Base-by-base conservation (phyloP, 2,113 vertebrate genomes). In the Rhagologus leucostigma region DNA sequence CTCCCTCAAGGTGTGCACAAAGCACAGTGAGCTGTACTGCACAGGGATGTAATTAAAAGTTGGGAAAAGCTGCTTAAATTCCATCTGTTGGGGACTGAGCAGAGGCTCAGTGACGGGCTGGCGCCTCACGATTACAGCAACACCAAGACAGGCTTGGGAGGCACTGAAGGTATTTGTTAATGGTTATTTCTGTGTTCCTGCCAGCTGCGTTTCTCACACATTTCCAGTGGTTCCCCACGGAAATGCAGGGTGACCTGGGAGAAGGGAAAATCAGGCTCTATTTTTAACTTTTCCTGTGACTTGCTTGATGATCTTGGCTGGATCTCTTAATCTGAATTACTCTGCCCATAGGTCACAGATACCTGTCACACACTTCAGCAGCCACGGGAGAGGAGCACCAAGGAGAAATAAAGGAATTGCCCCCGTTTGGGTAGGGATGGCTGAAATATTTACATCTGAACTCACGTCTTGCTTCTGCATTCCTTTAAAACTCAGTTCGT, bases 1-100 rank as follows among this genome's bases (percentile, higher is more conserved):
- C 75, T 91, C 85, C 90, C 93, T 84, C 85, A 12, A 95, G 90
- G 75, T 68, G 16, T 52, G 79, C 42, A 47, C 69, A 53, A 26
- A 76, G 71, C 78, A 47, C 39, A 22, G 59, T 1, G 30, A 87
- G 75, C 3, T 88, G 71, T 10, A 4, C 27, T 62, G 63, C 75
- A 21, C 30, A 23, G 70, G 35, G 56, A 42, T 41, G 76, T 42
- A 60, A 93, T 90, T 94, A 84, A 60, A 93, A 96, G 32, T 41
- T 87, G 83, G 88, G 4, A 2, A 52, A 86, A 88, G 35, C 80
- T 23, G 23, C 44, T 82, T 32, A 16, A 71, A 78, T 63, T 27
- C 50, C n/a, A 70, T 30, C 46, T 83, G 67, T 5, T n/a, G 15
- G 59, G 82, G 35, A 10, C 49, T 35, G 87, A 87, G 82, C 47